Base-by-base conservation (phyloP, 2,888 invertebrate genomes). In the Andrena bicolor region DNA sequence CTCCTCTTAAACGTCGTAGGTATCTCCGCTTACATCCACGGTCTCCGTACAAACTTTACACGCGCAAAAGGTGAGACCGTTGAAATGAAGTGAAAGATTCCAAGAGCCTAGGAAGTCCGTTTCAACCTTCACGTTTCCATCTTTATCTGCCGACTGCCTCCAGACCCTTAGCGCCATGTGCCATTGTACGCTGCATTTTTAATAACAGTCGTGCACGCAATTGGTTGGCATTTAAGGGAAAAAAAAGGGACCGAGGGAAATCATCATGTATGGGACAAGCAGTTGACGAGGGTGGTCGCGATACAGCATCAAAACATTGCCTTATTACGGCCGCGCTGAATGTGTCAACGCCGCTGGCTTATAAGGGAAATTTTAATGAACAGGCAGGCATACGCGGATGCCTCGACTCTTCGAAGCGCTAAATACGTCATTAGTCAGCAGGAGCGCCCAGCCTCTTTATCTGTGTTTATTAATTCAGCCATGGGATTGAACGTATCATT, bases 321-420 rank as follows among this genome's bases (percentile, higher is more conserved):
- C 92, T 92, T 92, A 92, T 93, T 93, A 91, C 92, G 90, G 87
- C 87, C 85, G 82, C 86, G 84, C 82, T 93, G 92, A 92, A 92
- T 91, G 90, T 90, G 87, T 91, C 90, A 90, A 92, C 90, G 90
- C 88, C 89, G 84, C 84, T 85, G 86, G 90, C 90, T 91, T 91
- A 92, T 91, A 92, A 92, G 90, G 91, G 91, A 91, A 92, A 93
- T 92, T 93, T 93, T 93, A 93, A 93, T 92, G 93, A 93, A 92
- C 90, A 89, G 86, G 85, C 88, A 87, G 89, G 88, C 89, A 89
- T 90, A 86, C 80, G 82, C 76, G 63, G 78, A 74, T 81, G 20
- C 80, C 83, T 86, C 86, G 86, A 85, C 90, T 75, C 84, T 76
- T 85, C 77, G 89, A 90, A 91, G 87, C 89, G 89, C 91, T 92